phyloP scores from a whole-genome alignment of 2,888 invertebrate genomes.

The Pegoplata infirma region DNA sequence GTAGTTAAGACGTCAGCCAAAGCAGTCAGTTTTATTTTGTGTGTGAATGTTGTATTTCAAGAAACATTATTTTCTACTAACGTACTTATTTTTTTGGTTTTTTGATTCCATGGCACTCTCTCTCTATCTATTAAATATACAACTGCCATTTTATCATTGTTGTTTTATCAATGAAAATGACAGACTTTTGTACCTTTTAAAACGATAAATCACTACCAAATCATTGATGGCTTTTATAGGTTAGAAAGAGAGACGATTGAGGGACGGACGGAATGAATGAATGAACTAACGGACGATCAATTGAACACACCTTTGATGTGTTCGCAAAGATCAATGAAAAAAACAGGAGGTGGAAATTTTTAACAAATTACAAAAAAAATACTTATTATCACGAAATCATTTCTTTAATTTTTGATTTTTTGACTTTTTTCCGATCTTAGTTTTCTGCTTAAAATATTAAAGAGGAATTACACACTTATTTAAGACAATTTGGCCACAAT shows the following conservation, averaged over 20 bases:
- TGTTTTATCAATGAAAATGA: slow-evolving; percentile 44
- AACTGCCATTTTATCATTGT: not conserved
- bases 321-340: slow-evolving; percentile 58
- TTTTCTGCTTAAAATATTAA: slow-evolving; percentile 20
- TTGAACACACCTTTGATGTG: slow-evolving; percentile 53
- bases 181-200: slow-evolving; percentile 54
- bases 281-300: no score
- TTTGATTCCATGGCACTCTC: not conserved
- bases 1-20: slow-evolving; percentile 60
- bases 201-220: slow-evolving; percentile 57
- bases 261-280: no score
- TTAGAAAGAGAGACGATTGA: slow-evolving; percentile 17
- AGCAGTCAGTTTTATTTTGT: not conserved
- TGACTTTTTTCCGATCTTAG: not conserved
- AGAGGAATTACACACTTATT: slow-evolving; percentile 57
- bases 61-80: not conserved
- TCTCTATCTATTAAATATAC: not conserved
- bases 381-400: slow-evolving; percentile 53
- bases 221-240: slow-evolving; percentile 53
- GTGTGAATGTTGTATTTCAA: not conserved
- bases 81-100: not conserved
- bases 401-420: no score
- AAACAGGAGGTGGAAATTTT: slow-evolving; percentile 52
- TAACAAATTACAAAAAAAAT: slow-evolving; percentile 54
- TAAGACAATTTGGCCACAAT: slow-evolving; percentile 60